Conservation (phyloP, 2,888 invertebrate species). For the Polia nebulosa region DNA sequence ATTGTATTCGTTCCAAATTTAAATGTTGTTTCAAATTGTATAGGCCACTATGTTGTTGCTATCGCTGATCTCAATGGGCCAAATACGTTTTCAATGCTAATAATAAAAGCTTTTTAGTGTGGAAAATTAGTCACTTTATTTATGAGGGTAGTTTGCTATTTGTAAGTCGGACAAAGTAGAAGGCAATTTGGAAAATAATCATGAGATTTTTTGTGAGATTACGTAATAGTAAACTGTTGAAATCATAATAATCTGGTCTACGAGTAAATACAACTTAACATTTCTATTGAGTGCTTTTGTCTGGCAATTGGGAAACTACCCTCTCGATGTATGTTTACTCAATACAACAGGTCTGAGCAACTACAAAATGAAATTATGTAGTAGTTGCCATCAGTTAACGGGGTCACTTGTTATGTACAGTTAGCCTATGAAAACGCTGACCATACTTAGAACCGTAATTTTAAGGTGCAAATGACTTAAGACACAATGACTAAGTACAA, state of each 20-base stretch:
- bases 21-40: background rate
- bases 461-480: background rate
- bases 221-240: background rate
- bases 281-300: background rate
- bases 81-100: conserved; percentile 35
- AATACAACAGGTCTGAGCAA: background rate
- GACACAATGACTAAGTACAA: background rate
- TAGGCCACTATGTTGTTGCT: background rate
- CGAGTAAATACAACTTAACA: background rate
- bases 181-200: background rate
- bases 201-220: background rate
- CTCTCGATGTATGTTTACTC: conserved; percentile 20
- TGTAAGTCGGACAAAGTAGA: background rate
- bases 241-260: background rate
- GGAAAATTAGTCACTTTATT: conserved; percentile 54
- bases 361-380: conserved; percentile 3
- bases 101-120: conserved; percentile 40
- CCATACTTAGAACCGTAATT: background rate
- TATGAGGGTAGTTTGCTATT: conserved; percentile 15
- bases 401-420: conserved; percentile 15
- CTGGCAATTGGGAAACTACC: conserved; percentile 5
- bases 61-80: conserved; percentile 33
- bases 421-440: conserved; percentile 16
- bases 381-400: conserved; percentile 3
- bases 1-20: background rate